Evolutionary conservation across 2,888 invertebrate species (phyloP), one percentile per base, ranked within the genome.

Genomic region (Chydorus sphaericus): DNA sequence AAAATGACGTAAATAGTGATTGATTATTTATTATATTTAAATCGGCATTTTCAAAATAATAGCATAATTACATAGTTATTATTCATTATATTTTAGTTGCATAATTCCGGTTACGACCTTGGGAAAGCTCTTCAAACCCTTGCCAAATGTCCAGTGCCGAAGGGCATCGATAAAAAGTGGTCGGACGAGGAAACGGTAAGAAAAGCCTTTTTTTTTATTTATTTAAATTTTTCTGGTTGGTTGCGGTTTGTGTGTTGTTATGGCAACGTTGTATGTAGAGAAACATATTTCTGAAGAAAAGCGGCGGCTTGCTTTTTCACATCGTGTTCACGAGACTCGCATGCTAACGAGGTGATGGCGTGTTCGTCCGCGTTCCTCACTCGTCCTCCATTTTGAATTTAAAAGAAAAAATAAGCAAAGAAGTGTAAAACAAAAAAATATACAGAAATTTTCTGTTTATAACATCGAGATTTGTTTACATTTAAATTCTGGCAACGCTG

Each of bases 101-200:
- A 98, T 73, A 87, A 90, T 73, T 90, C 90, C 65, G 86, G 88
- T 65, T 98, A 98, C 72, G 93, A 97, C 75, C 92, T 93, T 62
- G 90, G 91, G 60, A 85, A 89, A 73, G 97, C 97, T 54, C 75
- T 98, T 56, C 91, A 96, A 75, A 91, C 93, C 59, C 78, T 97
- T 63, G 93, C 94, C 62, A 94, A 94, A 74, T 92, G 91, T 72
- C 96, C 96, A 60, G 91, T 93, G 60, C 92, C 94, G 1, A 90
- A 91, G 78, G 90, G 92, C 66, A 89, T 94, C 65, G 92, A 94
- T 68, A 93, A 94, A 71, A 94, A 94, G 73, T 96, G 96, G 94
- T 83, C 88, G 59, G 96, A 96, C 70, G 96, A 97, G 70, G 96
- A 96, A 76, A 87, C 85, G 64, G 80, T 81, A 69, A 69, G 72